phyloP scores from a whole-genome alignment of 2,113 vertebrate genomes.

The Upupa epops region DNA sequence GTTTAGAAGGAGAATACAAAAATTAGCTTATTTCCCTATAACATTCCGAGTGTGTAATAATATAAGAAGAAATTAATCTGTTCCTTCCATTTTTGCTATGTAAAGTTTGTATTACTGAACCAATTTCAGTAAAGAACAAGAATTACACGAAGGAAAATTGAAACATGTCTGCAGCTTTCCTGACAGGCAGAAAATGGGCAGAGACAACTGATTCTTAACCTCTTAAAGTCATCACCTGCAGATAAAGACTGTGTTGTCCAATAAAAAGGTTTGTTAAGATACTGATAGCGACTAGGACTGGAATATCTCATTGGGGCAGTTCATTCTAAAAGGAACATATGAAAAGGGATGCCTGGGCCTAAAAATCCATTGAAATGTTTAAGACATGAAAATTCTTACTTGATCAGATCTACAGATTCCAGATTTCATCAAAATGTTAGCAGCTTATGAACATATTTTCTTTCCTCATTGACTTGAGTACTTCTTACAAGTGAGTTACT shows the following conservation, averaged over 20 bases:
- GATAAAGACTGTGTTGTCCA: background rate
- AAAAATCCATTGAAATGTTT: background rate
- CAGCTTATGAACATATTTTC: background rate
- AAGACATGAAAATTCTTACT: background rate
- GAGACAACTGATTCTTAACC: background rate
- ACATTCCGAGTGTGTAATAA: background rate
- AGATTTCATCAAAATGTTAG: background rate
- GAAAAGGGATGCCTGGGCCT: background rate
- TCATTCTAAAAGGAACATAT: background rate
- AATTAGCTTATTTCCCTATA: background rate
- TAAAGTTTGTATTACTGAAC: background rate
- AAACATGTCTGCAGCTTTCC: background rate
- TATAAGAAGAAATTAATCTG: background rate
- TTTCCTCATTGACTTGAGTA: background rate
- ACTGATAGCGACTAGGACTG: background rate
- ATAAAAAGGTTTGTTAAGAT: background rate
- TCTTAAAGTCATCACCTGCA: background rate
- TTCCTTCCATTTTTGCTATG: background rate
- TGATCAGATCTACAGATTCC: background rate
- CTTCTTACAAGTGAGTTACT: background rate
- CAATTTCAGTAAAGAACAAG: background rate
- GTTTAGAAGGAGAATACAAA: background rate
- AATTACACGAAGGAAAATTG: background rate
- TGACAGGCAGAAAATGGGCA: background rate
- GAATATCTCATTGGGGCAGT: background rate